Percentiles rank a stretch among this genome's conserved stretches.
Conservation (phyloP, 2,797 vertebrate genomes). For the Manis javanica region DNA sequence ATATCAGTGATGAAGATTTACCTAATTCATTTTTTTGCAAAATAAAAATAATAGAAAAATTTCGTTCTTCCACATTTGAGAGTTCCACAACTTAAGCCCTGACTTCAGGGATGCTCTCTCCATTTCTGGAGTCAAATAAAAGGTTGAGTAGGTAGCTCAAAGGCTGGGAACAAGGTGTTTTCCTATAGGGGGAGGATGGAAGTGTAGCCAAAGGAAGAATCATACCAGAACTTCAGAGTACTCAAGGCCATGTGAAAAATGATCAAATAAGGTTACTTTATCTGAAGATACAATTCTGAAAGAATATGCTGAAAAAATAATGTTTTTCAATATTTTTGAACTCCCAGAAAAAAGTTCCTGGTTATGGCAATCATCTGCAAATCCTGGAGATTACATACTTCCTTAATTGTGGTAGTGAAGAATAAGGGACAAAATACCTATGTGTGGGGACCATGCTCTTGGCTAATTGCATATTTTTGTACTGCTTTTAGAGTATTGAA, state of each 20-base stretch:
- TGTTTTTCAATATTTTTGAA: not conserved
- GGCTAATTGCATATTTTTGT: conserved; percentile 33
- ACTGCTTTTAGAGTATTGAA: conserved; percentile 24
- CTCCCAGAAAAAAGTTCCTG: not conserved
- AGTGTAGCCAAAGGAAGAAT: conserved; percentile 7
- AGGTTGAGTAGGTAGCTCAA: not conserved
- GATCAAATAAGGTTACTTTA: not conserved
- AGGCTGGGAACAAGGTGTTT: not conserved
- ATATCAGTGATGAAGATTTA: too few relatives aligned
- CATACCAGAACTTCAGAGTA: not conserved
- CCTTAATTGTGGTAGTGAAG: not conserved
- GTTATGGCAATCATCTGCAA: not conserved
- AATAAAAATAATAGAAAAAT: conserved; percentile 19
- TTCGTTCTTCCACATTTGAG: conserved; percentile 5
- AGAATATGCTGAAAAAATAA: not conserved
- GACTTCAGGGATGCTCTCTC: not conserved
- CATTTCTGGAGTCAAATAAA: conserved; percentile 9
- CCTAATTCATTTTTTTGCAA: too few relatives aligned
- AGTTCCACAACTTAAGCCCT: not conserved
- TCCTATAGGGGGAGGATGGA: not conserved
- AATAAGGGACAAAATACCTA: conserved; percentile 23
- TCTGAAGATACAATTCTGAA: conserved; percentile 17
- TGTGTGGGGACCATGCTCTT: not conserved
- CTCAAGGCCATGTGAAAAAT: not conserved
- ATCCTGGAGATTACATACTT: not conserved